Base-by-base conservation (phyloP, 2,113 vertebrate genomes). In the Leptosomus discolor region DNA sequence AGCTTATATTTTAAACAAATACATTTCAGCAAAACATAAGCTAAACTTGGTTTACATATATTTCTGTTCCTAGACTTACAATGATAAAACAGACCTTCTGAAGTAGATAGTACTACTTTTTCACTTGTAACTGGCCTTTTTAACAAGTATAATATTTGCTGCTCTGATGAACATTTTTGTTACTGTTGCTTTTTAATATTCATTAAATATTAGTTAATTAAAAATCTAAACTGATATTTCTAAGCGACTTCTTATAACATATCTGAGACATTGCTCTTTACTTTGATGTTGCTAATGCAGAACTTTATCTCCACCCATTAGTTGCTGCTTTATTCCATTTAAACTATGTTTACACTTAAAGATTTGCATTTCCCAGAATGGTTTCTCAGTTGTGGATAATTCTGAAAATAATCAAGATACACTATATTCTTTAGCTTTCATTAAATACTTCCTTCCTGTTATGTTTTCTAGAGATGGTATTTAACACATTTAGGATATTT, bases 1-100 rank as follows among this genome's bases (percentile, higher is more conserved):
- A 93, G 51, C 57, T 69, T 94, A 19, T 85, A 94, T 93, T 96
- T 88, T 88, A 91, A 71, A 79, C 22, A 92, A 94, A 83, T 95
- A 85, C 37, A 85, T 93, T 70, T 87, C 83, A 89, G 70, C 0
- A 12, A 92, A 94, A 68, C 8, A 22, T 8, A 71, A 68, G 14
- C 29, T 78, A 77, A 94, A 34, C n/a, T 96, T 79, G 36, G 22
- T 90, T 92, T 92, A 91, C 50, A 51, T 50, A 91, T 94, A 58
- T 57, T 81, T 97, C 16, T 90, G 63, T 69, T 81, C 68, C 58
- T 84, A 91, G 53, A 88, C 30, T 74, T 87, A 70, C 39, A 88
- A 65, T 84, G 76, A 83, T 73, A 90, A 96, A 95, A 87, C 43
- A 90, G 51, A 93, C 13, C n/a, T 88, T 86, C 70, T 74, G 54